Evolutionary conservation across 2,113 vertebrate species (phyloP).

Genomic region (Nesospiza acunhae): DNA sequence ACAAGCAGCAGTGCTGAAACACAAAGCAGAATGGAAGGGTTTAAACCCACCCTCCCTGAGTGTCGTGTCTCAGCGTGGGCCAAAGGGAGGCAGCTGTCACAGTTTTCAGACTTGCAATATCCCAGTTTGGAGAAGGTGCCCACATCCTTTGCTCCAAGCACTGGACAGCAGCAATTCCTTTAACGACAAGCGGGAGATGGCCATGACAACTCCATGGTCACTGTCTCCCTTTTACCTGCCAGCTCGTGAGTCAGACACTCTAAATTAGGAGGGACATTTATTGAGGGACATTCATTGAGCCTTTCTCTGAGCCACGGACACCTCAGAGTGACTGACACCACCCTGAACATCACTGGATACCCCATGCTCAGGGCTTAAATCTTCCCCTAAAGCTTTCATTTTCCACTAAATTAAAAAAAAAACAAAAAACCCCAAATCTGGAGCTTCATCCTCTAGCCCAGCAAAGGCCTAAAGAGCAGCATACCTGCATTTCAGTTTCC

Average conservation of each 20-base stretch:
- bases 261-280: not conserved
- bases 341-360: not conserved
- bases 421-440: not conserved
- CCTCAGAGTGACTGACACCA: not conserved
- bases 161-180: not conserved
- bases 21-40: not conserved
- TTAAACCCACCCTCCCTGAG: not conserved
- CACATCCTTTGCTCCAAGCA: not conserved
- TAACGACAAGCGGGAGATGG: not conserved
- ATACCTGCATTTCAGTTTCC: not conserved
- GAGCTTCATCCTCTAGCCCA: not conserved
- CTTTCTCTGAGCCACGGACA: not conserved
- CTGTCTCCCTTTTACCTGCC: not conserved
- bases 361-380: accelerated
- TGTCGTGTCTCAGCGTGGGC: accelerated
- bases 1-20: not conserved
- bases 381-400: not conserved
- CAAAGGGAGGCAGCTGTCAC: not conserved
- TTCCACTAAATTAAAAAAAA: not conserved
- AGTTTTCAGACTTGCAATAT: not conserved
- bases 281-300: not conserved
- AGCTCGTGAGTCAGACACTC: not conserved
- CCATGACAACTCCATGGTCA: not conserved
- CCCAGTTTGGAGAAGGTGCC: not conserved
- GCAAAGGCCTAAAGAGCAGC: not conserved